Evolutionary conservation across 2,797 vertebrate genomes (phyloP).

Genomic region (Psittacula echo): DNA sequence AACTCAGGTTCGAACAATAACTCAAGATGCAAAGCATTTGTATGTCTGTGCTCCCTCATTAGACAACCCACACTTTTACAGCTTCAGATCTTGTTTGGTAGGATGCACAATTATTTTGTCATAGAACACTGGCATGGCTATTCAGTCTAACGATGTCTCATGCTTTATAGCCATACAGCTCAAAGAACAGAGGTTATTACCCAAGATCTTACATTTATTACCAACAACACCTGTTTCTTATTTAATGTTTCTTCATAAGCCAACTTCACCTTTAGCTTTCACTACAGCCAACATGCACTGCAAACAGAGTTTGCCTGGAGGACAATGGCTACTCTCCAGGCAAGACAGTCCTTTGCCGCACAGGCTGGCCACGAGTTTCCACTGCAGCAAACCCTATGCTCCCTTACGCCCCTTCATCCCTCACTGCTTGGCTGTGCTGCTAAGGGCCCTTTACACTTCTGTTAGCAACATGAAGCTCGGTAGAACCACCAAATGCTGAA

Average conservation of each 20-base stretch:
- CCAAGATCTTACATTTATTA: not conserved
- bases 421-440: not conserved
- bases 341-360: not conserved
- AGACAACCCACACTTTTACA: not conserved
- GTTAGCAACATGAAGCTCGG: not conserved
- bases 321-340: not conserved
- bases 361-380: accelerated
- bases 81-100: not conserved
- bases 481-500: not conserved
- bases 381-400: not conserved
- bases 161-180: not conserved
- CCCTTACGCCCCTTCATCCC: not conserved
- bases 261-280: not conserved
- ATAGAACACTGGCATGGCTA: not conserved
- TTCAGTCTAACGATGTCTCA: not conserved
- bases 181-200: not conserved
- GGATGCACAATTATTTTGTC: not conserved
- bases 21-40: not conserved
- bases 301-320: not conserved
- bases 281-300: not conserved
- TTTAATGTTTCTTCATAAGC: not conserved
- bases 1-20: not conserved
- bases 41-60: not conserved
- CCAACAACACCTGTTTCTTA: not conserved
- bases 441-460: not conserved